Evolutionary conservation across 2,113 vertebrate genomes (phyloP).

Genomic region (Mandrillus leucophaeus): DNA sequence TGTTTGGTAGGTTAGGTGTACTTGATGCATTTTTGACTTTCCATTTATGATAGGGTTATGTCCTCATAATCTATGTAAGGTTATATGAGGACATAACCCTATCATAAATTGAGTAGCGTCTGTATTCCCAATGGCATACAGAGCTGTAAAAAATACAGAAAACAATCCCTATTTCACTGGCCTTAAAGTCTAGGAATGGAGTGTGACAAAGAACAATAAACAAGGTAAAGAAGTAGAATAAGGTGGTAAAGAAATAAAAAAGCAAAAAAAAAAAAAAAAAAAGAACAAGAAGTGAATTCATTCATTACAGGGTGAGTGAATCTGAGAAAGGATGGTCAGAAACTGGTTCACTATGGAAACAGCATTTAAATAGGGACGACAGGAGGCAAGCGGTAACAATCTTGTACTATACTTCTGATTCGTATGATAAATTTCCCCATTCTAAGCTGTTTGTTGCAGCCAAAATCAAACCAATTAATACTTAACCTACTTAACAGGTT

Average conservation of each 20-base stretch:
- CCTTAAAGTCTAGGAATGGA: background rate
- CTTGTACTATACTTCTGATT: background rate
- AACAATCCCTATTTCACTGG: background rate
- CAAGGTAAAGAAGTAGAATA: background rate
- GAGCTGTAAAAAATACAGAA: background rate
- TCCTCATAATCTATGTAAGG: no score
- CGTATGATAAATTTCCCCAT: background rate
- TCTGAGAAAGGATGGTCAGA: background rate
- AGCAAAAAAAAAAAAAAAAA: background rate
- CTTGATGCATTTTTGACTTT: background rate
- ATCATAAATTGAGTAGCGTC: background rate
- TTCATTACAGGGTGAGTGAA: background rate
- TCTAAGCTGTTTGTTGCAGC: background rate
- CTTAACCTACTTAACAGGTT: background rate
- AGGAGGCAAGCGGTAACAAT: background rate
- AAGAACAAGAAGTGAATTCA: background rate
- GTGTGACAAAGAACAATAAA: background rate
- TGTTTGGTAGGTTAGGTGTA: background rate
- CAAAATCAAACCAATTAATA: background rate
- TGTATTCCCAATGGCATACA: background rate
- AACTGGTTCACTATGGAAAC: background rate
- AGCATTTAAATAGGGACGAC: background rate
- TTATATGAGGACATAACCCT: background rate
- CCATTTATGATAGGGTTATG: background rate
- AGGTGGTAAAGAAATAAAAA: background rate